Evolutionary conservation across 2,888 invertebrate species (phyloP).

Genomic region (Nomada ferruginata): DNA sequence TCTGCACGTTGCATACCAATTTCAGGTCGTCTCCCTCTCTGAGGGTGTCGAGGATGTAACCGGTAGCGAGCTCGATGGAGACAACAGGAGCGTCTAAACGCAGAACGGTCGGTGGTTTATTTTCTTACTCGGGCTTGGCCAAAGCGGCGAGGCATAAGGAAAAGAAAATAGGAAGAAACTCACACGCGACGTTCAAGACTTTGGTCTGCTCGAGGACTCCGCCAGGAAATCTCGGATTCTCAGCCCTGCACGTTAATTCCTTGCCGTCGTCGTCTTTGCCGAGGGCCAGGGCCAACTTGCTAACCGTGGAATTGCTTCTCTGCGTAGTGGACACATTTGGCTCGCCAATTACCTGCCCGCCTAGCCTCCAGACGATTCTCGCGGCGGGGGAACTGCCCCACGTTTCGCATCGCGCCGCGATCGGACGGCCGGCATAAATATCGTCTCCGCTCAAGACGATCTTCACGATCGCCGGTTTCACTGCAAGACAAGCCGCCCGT

Average conservation of each 20-base stretch:
- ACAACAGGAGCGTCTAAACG: conserved; percentile 92
- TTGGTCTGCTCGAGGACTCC: conserved; percentile 92
- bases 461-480: conserved; percentile 92
- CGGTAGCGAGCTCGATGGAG: conserved; percentile 88
- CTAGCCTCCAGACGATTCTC: conserved; percentile 92
- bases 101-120: neutral
- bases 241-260: conserved; percentile 92
- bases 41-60: conserved; percentile 88
- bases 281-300: conserved; percentile 90
- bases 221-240: conserved; percentile 94
- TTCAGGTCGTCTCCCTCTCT: conserved; percentile 92
- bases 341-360: conserved; percentile 88
- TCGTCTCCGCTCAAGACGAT: conserved; percentile 90
- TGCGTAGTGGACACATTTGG: conserved; percentile 87
- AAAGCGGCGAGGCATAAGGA: too few relatives aligned
- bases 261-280: conserved; percentile 92
- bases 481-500: conserved; percentile 84
- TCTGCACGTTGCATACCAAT: conserved; percentile 91
- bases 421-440: conserved; percentile 90
- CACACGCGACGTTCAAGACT: conserved; percentile 93
- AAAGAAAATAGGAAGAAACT: conserved; percentile 84
- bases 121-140: too few relatives aligned
- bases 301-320: conserved; percentile 87
- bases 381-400: conserved; percentile 94
- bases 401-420: conserved; percentile 91